Evolutionary conservation across 1,140 invertebrate genomes (phyloP).

Genomic region (Diprion similis): DNA sequence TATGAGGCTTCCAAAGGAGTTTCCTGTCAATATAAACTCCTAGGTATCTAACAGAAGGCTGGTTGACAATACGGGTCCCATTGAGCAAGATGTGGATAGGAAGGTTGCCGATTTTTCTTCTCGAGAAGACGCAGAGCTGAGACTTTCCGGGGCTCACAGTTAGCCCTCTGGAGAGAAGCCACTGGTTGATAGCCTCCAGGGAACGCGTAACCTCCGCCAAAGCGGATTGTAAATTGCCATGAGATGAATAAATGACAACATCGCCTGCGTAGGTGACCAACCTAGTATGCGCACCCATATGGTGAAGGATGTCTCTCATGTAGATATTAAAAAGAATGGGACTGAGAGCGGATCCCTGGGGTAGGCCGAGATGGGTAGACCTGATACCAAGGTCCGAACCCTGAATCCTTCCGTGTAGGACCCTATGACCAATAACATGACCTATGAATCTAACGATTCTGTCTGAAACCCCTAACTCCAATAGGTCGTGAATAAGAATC

Average conservation of each 20-base stretch:
- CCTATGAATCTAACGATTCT: neutral
- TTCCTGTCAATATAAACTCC: neutral
- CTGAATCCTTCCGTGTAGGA: neutral
- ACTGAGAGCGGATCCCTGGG: neutral
- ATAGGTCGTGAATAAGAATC: constrained; percentile 12
- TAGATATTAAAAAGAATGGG: neutral
- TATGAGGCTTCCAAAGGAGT: neutral
- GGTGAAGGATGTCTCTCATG: neutral
- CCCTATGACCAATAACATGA: neutral
- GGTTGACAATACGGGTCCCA: neutral
- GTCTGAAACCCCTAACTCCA: neutral
- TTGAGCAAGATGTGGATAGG: neutral
- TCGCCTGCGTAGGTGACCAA: neutral
- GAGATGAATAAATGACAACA: neutral
- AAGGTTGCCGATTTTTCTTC: neutral
- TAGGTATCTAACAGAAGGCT: neutral
- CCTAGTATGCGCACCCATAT: neutral
- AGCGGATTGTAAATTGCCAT: neutral
- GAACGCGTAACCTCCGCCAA: neutral
- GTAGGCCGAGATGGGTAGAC: neutral
- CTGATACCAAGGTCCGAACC: neutral
- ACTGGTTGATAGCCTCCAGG: neutral
- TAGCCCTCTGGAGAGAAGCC: neutral
- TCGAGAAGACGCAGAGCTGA: neutral
- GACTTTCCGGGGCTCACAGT: neutral